A percentile compares a stretch with the other conserved stretches of the same genome.
phyloP scores from a whole-genome alignment of 2,888 invertebrate genomes.

The Petrophora chlorosata region DNA sequence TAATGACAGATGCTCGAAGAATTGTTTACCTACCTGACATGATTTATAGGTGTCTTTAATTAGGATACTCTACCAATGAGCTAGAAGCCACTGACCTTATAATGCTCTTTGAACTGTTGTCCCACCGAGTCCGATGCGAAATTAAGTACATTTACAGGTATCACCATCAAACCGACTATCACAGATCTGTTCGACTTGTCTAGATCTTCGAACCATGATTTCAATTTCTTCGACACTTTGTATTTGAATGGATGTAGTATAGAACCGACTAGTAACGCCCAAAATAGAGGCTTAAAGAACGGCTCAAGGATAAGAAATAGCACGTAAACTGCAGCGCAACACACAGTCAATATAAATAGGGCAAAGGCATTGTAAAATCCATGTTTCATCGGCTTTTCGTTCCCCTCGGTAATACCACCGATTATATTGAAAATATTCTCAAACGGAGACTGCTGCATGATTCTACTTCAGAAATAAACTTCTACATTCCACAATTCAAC shows the following conservation, averaged over 20 bases:
- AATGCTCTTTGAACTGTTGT: constrained; percentile 86
- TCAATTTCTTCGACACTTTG: constrained; percentile 88
- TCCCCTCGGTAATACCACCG: constrained; percentile 88
- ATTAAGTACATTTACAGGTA: constrained; percentile 91
- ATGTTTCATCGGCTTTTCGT: constrained; percentile 95
- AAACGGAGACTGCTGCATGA: constrained; percentile 83
- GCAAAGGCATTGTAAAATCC: constrained; percentile 95
- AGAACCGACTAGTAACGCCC: constrained; percentile 98
- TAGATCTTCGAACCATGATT: constrained; percentile 90
- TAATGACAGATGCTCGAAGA: no score
- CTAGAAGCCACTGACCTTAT: constrained; percentile 63
- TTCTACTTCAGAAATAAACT: constrained; percentile 27
- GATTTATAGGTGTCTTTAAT: no score
- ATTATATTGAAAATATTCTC: constrained; percentile 88
- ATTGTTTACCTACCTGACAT: no score
- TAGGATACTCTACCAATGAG: no score
- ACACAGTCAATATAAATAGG: constrained; percentile 88
- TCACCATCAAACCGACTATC: constrained; percentile 81
- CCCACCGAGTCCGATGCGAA: constrained; percentile 90
- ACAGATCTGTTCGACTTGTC: constrained; percentile 88
- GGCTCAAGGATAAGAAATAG: constrained; percentile 94
- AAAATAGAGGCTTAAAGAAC: constrained; percentile 96
- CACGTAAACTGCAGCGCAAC: constrained; percentile 88
- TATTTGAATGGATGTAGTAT: constrained; percentile 98
- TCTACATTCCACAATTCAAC: constrained; percentile 5